A percentile compares a stretch with the other conserved stretches of the same genome.
These are phyloP conservation scores for Neoaliturus tenellus DNA, from an alignment of 2,888 invertebrate species.

Conservation along the genomic window DNA sequence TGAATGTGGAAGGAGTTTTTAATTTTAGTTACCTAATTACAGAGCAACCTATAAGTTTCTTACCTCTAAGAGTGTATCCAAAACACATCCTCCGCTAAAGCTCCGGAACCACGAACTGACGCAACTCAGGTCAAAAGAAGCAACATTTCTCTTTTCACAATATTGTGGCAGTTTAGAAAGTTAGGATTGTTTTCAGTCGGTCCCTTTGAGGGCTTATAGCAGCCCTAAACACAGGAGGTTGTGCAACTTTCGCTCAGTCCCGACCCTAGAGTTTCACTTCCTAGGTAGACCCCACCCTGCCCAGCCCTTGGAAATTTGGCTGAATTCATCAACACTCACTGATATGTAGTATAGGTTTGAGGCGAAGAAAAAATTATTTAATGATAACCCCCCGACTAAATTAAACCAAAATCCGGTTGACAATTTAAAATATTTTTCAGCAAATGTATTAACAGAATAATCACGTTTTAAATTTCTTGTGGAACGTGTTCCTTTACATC, in stretches of 20 bases:
- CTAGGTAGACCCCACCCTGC: conserved; percentile 19
- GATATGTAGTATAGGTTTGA: too few relatives aligned
- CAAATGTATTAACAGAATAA: too few relatives aligned
- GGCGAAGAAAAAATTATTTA: too few relatives aligned
- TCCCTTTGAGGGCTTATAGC: conserved; percentile 34
- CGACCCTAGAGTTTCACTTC: conserved; percentile 31
- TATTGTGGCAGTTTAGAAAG: conserved; percentile 55
- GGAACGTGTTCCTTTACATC: too few relatives aligned
- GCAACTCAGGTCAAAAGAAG: not conserved
- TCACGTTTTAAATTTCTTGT: too few relatives aligned
- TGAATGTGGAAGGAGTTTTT: too few relatives aligned
- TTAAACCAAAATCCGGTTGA: too few relatives aligned
- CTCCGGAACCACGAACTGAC: not conserved
- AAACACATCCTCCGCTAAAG: not conserved
- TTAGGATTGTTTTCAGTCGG: conserved; percentile 6
- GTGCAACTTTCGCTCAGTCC: conserved; percentile 32
- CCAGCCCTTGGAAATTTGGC: too few relatives aligned
- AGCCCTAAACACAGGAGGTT: not conserved
- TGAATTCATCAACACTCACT: too few relatives aligned
- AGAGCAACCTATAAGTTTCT: not conserved
- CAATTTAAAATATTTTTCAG: too few relatives aligned
- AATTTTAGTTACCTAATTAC: too few relatives aligned
- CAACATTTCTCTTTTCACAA: conserved; percentile 48
- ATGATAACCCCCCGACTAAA: too few relatives aligned
- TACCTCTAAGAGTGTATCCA: not conserved